A percentile compares a stretch with the other conserved stretches of the same genome.
phyloP scores from a whole-genome alignment of 2,113 vertebrate genomes.

The Nanorana parkeri region DNA sequence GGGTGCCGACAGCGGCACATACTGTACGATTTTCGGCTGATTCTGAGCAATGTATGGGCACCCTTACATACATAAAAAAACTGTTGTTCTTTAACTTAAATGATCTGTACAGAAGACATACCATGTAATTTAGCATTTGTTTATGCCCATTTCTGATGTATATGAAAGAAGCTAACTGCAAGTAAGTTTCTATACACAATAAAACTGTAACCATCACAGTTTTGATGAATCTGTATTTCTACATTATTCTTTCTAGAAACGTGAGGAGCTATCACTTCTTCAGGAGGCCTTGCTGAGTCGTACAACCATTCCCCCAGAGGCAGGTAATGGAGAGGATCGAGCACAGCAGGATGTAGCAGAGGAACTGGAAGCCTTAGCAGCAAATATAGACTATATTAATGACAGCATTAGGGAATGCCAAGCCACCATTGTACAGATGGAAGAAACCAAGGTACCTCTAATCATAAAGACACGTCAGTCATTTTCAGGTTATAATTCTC shows the following conservation, averaged over 20 bases:
- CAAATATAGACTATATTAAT: conserved; percentile 97
- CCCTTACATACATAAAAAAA: too few species aligned
- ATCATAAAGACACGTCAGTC: not conserved
- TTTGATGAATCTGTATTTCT: too few species aligned
- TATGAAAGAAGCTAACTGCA: too few species aligned
- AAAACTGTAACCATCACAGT: too few species aligned
- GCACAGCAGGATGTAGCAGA: conserved; percentile 90
- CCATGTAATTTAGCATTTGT: too few species aligned
- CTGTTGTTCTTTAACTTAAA: too few species aligned
- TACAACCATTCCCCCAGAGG: conserved; percentile 79
- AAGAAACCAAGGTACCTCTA: conserved; percentile 88
- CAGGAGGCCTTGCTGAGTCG: conserved; percentile 87
- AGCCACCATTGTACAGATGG: conserved; percentile 95
- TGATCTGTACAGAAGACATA: too few species aligned
- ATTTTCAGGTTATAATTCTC: not conserved
- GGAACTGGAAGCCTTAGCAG: conserved; percentile 92
- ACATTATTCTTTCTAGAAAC: conserved; percentile 79
- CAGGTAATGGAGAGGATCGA: conserved; percentile 84
- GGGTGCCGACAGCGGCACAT: too few species aligned
- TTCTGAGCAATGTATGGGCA: too few species aligned
- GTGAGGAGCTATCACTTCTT: conserved; percentile 90
- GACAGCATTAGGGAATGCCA: conserved; percentile 96
- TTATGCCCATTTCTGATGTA: too few species aligned
- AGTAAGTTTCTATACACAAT: too few species aligned
- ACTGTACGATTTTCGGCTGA: too few species aligned